phyloP scores from a whole-genome alignment of 1,140 invertebrate genomes.

The Lamellibrachia luymesi region DNA sequence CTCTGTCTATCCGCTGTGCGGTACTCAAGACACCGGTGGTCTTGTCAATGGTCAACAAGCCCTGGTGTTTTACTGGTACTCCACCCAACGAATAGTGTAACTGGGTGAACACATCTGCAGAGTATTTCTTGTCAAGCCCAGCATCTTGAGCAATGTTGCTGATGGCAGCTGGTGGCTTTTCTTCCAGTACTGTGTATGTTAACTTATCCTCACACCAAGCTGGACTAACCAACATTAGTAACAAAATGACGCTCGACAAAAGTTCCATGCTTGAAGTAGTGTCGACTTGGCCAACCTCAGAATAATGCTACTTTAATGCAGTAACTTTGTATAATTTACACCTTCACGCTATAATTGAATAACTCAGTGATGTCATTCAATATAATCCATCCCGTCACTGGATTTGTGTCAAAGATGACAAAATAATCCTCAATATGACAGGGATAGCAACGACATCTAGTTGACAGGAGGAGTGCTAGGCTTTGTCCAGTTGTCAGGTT shows the following conservation, averaged over 20 bases:
- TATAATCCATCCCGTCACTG: not conserved
- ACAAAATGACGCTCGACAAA: not conserved
- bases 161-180: not conserved
- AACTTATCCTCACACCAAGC: not conserved
- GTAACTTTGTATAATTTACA: not conserved
- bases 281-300: not conserved
- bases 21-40: not conserved
- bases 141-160: slow-evolving; percentile 5
- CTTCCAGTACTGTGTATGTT: not conserved
- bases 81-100: not conserved
- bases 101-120: not conserved
- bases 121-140: not conserved
- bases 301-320: not conserved
- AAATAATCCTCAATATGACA: not conserved
- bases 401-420: not conserved
- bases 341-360: not conserved
- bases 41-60: not conserved
- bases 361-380: not conserved
- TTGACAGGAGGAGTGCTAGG: not conserved
- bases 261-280: not conserved
- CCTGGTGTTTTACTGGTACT: not conserved
- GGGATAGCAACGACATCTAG: not conserved
- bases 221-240: not conserved
- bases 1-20: not conserved
- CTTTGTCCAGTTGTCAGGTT: not conserved